Evolutionary conservation across 2,113 vertebrate genomes (phyloP), one percentile per base, ranked within the genome.

Genomic region (Manacus vitellinus): DNA sequence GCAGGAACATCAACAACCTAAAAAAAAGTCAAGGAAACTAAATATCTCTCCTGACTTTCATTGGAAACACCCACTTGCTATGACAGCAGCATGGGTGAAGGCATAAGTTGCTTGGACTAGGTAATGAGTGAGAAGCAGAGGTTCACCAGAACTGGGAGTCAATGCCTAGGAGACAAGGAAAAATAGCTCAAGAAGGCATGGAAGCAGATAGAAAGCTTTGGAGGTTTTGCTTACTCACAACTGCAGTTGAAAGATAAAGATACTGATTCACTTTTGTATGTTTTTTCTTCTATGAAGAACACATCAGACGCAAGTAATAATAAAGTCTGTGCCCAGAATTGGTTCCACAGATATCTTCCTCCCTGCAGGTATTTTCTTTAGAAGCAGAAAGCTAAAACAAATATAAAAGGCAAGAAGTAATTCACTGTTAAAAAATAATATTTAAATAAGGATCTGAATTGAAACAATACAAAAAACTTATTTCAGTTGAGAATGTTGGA

Each of bases 221-320:
- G 2, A 7, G 1, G 0, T 2, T 56, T 62, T 51, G 7, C 2
- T 76, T 41, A 3, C 8, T 55, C 21, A 12, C 9, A 22, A 11
- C 30, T 61, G 2, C 15, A 28, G 3, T 0, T 80, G 35, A 73
- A 12, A 92, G 21, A 33, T 54, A 22, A 33, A 86, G 4, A 30
- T 5, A n/a, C 4, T 33, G 27, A 39, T 81, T 73, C 7, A 33
- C 8, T 73, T 51, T 6, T 4, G 12, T 8, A 5, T 58, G 46
- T 68, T 23, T 44, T 71, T 79, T 23, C 7, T 74, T 62, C 58
- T 68, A 1, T 39, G 15, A 59, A 44, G 39, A 77, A 33, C 23
- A 61, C 31, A 25, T 21, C 18, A 56, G 21, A 56, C 23, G 8
- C 12, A 73, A 89, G n/a, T 54, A 62, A 61, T 56, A 66, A 23